These are phyloP conservation scores for Caenorhabditis inopinata DNA, from an alignment of 1,140 invertebrate species.

Conservation along the genomic window DNA sequence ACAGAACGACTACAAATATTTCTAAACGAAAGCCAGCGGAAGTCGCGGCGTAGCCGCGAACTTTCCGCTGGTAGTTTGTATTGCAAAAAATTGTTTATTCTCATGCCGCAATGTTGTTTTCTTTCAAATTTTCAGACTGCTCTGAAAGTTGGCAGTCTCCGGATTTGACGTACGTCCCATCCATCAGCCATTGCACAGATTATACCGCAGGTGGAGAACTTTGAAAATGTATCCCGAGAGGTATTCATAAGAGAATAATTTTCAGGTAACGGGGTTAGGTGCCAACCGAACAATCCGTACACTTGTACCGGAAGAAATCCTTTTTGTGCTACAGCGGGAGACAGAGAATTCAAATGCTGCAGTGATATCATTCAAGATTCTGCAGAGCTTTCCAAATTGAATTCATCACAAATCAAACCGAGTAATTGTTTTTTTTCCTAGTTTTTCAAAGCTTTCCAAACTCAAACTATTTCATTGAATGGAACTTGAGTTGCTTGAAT, in stretches of 20 bases:
- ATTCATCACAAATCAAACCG: constrained; percentile 48
- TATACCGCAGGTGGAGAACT: constrained; percentile 34
- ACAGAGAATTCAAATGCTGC: constrained; percentile 47
- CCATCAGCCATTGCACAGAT: constrained; percentile 43
- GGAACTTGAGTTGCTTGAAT: no score
- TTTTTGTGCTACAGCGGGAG: constrained; percentile 43
- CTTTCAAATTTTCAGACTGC: constrained; percentile 31
- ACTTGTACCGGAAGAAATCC: constrained; percentile 53
- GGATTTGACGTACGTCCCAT: constrained; percentile 49
- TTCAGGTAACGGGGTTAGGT: constrained; percentile 42
- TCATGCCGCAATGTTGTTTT: no score
- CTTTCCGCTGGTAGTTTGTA: no score
- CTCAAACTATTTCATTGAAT: no score
- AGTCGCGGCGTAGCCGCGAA: no score
- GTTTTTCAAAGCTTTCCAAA: no score
- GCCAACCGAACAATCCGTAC: constrained; percentile 42
- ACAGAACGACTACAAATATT: no score
- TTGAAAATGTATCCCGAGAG: background rate
- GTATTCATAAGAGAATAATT: background rate
- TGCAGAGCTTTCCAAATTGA: constrained; percentile 33
- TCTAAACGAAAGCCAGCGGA: no score
- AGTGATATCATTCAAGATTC: constrained; percentile 51
- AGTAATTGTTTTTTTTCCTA: background rate
- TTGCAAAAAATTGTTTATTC: no score
- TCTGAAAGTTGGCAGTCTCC: constrained; percentile 41